Evolutionary conservation across 2,113 vertebrate species (phyloP).

Genomic region (Saguinus midas): DNA sequence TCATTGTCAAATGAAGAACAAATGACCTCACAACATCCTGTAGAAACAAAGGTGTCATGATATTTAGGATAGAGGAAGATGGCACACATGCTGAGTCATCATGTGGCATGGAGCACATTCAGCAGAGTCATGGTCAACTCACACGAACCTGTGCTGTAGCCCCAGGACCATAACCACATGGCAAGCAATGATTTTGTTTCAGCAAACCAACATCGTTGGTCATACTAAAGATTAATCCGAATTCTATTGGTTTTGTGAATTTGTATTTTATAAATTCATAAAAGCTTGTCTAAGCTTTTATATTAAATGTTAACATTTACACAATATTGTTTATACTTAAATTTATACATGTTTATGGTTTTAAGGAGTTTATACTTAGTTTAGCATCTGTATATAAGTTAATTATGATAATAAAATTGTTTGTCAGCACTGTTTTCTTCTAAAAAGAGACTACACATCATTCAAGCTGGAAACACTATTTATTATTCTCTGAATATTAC

Average conservation of each 20-base stretch:
- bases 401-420: conserved; percentile 11
- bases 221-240: not conserved
- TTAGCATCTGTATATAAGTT: conserved; percentile 6
- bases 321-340: not conserved
- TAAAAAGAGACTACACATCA: not conserved
- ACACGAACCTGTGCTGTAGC: not conserved
- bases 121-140: not conserved
- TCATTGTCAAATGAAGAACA: not conserved
- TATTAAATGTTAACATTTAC: not conserved
- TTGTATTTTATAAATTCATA: not conserved
- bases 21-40: not conserved
- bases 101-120: not conserved
- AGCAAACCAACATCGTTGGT: not conserved
- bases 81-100: not conserved
- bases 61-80: not conserved
- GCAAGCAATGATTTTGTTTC: not conserved
- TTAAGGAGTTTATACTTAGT: conserved; percentile 4
- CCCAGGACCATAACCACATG: not conserved
- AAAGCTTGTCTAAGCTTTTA: not conserved
- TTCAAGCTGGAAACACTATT: not conserved
- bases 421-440: not conserved
- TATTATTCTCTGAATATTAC: not conserved
- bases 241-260: not conserved
- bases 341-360: not conserved
- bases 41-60: not conserved